phyloP scores from a whole-genome alignment of 2,888 invertebrate genomes.

The Drosophila leonis region DNA sequence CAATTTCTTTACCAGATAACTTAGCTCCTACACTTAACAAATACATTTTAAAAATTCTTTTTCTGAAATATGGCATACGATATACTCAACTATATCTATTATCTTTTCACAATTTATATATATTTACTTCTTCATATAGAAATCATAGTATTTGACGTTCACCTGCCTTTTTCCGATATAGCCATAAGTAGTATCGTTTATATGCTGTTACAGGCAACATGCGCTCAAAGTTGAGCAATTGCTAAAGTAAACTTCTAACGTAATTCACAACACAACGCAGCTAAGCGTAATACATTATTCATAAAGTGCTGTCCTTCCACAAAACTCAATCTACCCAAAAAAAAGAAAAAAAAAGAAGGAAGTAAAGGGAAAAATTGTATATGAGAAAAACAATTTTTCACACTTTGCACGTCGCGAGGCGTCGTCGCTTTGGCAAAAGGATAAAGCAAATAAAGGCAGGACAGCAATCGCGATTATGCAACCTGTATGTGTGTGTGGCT shows the following conservation, averaged over 20 bases:
- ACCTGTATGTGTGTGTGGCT: constrained; percentile 31
- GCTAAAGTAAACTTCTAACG: constrained; percentile 60
- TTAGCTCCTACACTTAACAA: too few relatives aligned
- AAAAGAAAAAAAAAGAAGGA: constrained; percentile 21
- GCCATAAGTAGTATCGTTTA: constrained; percentile 15
- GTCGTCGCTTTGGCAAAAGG: constrained; percentile 31
- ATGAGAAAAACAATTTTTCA: constrained; percentile 66
- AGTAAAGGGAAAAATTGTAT: constrained; percentile 16
- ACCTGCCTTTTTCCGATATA: constrained; percentile 6
- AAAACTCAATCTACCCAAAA: constrained; percentile 45
- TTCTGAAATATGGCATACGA: too few relatives aligned
- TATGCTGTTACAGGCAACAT: constrained; percentile 23
- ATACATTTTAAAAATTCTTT: too few relatives aligned
- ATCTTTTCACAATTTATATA: background rate
- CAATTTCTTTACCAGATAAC: background rate
- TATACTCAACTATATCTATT: background rate
- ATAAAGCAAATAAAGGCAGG: constrained; percentile 50
- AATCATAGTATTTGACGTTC: constrained; percentile 4
- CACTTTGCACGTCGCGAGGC: constrained; percentile 72
- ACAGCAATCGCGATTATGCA: constrained; percentile 57
- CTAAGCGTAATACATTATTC: constrained; percentile 71
- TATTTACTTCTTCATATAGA: background rate
- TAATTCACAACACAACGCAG: constrained; percentile 61
- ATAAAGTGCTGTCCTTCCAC: constrained; percentile 52
- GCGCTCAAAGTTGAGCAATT: constrained; percentile 54